Conservation (phyloP, 2,797 vertebrate species). For the Tragopan temminckii region DNA sequence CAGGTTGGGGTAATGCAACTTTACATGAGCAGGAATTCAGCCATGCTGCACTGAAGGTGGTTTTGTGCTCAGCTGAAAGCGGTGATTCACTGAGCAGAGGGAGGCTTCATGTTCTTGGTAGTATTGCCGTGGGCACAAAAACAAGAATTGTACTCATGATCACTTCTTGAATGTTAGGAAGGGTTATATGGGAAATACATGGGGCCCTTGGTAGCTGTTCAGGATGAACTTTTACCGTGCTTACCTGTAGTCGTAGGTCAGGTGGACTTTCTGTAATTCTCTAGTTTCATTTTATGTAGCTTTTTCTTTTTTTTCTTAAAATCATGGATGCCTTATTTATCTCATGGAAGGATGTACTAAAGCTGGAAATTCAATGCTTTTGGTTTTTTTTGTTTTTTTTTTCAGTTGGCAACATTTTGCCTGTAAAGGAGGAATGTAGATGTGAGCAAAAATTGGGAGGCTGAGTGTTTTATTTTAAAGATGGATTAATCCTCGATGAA, state of each 20-base stretch:
- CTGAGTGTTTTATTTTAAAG: neutral
- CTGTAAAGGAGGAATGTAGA: neutral
- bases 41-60: rapidly evolving
- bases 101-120: neutral
- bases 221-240: neutral
- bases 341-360: neutral
- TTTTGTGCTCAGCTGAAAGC: neutral
- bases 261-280: neutral
- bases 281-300: neutral
- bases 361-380: neutral
- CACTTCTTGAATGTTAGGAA: neutral
- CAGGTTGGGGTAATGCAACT: neutral
- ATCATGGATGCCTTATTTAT: neutral
- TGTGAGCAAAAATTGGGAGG: neutral
- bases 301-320: too few species aligned
- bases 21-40: neutral
- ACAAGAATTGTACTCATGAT: neutral
- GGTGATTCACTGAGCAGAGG: neutral
- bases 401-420: neutral
- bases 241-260: neutral
- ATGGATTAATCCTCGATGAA: neutral
- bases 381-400: neutral
- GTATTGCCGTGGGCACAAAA: neutral
- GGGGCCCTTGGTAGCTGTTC: neutral
- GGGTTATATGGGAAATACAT: neutral